These are phyloP conservation scores for Solen grandis DNA, from an alignment of 1,140 invertebrate species.

Conservation along the genomic window DNA sequence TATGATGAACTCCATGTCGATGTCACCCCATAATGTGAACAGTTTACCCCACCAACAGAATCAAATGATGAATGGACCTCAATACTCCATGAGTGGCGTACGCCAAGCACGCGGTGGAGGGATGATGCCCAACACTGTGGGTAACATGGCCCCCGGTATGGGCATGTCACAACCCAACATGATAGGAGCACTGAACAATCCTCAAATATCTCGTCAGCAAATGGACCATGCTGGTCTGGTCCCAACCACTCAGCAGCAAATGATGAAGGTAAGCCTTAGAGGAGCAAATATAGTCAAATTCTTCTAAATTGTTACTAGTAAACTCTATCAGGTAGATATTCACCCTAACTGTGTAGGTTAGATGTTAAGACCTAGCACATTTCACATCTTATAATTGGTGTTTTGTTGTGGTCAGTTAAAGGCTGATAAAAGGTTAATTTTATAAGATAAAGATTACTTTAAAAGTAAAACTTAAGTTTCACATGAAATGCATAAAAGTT, in stretches of 20 bases:
- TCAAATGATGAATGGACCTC: constrained; percentile 78
- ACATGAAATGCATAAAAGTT: no score
- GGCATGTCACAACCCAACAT: constrained; percentile 66
- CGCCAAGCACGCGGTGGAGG: constrained; percentile 36
- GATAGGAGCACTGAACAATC: constrained; percentile 63
- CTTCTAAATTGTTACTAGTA: no score
- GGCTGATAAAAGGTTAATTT: no score
- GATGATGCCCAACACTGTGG: constrained; percentile 54
- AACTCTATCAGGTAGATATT: no score
- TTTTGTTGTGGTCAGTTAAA: no score
- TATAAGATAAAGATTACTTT: no score
- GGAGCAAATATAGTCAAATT: no score
- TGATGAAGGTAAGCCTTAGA: constrained; percentile 64
- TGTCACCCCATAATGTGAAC: constrained; percentile 50
- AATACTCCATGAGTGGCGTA: constrained; percentile 63
- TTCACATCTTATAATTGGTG: no score
- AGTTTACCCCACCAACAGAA: constrained; percentile 53
- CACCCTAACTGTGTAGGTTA: no score
- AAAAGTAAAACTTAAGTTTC: no score
- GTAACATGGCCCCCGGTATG: constrained; percentile 52
- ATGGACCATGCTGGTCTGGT: constrained; percentile 71
- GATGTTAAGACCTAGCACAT: no score
- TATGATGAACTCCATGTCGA: constrained; percentile 14
- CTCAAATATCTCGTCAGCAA: constrained; percentile 64
- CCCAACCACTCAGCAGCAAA: constrained; percentile 62